Conservation (phyloP, 53 echinoderm and acorn worm species). For the Astropecten irregularis region DNA sequence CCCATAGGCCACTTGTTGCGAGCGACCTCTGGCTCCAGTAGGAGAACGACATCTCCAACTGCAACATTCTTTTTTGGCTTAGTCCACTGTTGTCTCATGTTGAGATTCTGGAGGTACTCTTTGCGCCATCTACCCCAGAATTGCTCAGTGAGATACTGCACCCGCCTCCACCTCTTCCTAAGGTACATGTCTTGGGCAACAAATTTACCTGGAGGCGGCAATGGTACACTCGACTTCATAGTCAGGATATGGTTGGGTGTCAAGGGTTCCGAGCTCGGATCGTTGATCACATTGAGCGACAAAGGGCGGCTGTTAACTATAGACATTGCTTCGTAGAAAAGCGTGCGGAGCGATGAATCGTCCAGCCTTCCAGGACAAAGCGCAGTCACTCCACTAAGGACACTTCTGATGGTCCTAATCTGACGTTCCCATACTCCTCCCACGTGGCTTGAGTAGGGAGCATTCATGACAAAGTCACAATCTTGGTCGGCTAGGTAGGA, state of each 20-base stretch:
- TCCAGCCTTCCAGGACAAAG: slow-evolving; percentile 57
- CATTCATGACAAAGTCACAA: slow-evolving; percentile 70
- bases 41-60: slow-evolving; percentile 63
- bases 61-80: slow-evolving; percentile 34
- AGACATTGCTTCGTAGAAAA: slow-evolving; percentile 49
- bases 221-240: slow-evolving; percentile 38
- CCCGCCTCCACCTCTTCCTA: slow-evolving; percentile 59
- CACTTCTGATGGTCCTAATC: slow-evolving; percentile 60
- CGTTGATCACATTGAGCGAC: slow-evolving; percentile 8
- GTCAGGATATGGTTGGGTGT: slow-evolving; percentile 68
- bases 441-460: slow-evolving; percentile 62
- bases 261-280: slow-evolving; percentile 29
- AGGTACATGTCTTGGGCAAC: slow-evolving; percentile 46
- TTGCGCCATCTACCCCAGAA: slow-evolving; percentile 71
- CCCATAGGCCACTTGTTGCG: slow-evolving; percentile 63
- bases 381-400: slow-evolving; percentile 55
- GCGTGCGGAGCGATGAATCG: slow-evolving; percentile 63
- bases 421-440: slow-evolving; percentile 83
- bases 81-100: slow-evolving; percentile 52
- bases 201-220: slow-evolving; percentile 58
- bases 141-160: slow-evolving; percentile 45
- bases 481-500: slow-evolving; percentile 51
- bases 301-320: slow-evolving; percentile 61
- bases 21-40: slow-evolving; percentile 28
- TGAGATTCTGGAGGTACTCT: slow-evolving; percentile 53